Base-by-base conservation (phyloP, 2,113 vertebrate genomes). In the Cercopithecus mona region DNA sequence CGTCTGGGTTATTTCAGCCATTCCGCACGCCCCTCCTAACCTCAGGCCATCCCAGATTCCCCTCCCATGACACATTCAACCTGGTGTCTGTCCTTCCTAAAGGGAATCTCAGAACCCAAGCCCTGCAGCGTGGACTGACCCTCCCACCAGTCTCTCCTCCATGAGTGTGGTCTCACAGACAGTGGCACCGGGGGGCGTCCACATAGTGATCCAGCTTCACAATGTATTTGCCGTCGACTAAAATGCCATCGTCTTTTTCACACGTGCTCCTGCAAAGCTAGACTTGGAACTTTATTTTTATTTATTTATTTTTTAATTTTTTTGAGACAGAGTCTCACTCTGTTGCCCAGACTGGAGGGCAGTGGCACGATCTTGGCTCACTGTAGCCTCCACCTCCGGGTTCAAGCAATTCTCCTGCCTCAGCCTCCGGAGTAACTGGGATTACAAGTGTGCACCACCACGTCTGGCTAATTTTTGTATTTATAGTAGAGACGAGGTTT, bases 141-240 rank as follows among this genome's bases (percentile, higher is more conserved):
- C 59, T n/a, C 57, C 70, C 23, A 8, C 11, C 20, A 0, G 8
- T 8, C 18, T 2, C 32, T n/a, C 23, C 43, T 30, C 6, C 0
- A 8, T 3, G 25, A n/a, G 12, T 23, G 17, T 17, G 5, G 12
- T 5, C 20, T 59, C 16, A 38, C 52, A n/a, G 4, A 35, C 8
- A 0, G 40, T 2, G 17, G 27, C 1, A 23, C 25, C 18, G 1
- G 0, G 0, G 35, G 48, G 45, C 9, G 40, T 35, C 27, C 2
- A 0, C 4, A 12, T 22, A 12, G 5, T 1, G 3, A 13, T 35
- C 38, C 50, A 20, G 16, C 45, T 48, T 27, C 43, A 27, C 4
- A 4, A 4, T 7, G 7, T 25, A 23, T 43, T 66, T 40, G 70
- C 57, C 25, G 8, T 25, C 13, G 8, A 35, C 7, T 3, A 16